Evolutionary conservation across 2,113 vertebrate genomes (phyloP), one percentile per base, ranked within the genome.

Genomic region (Chroicocephalus ridibundus): DNA sequence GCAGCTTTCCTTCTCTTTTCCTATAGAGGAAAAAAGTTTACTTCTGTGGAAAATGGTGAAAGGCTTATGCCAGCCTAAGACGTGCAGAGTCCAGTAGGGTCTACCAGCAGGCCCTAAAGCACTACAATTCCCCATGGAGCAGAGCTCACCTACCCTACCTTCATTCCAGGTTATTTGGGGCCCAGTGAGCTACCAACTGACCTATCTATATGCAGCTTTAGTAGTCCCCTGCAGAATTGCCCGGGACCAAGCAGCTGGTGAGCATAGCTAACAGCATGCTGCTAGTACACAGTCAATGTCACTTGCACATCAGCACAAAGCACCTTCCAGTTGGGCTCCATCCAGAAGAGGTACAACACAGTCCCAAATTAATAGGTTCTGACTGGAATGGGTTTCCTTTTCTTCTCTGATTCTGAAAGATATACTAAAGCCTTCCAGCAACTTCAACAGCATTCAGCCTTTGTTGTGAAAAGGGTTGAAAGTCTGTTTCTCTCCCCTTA

Each of bases 41-140:
- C 40, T 64, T 89, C 38, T 27, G 20, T 52, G 40, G 49, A 27
- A 68, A 42, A 3, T 5, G 7, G 8, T 31, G 40, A 34, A 60
- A 57, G 17, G 15, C 7, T 60, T 42, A 10, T 2, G 7, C 20
- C 15, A 82, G 34, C 17, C 21, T 31, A 12, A 46, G 57, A 38
- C 6, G 4, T 14, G 16, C 22, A 51, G 47, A 26, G 22, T 29
- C 61, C 62, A 15, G 1, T 2, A 15, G 27, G 8, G 10, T 26
- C 38, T 55, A 0, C 27, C 40, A 54, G 24, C 27, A 55, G 20
- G 44, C 29, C 6, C 29, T 36, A 14, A 10, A 29, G 34, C 6
- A 1, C 32, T 38, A 0, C 20, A 9, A 1, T 65, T 60, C 21
- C 38, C 21, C 12, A 49, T 1, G 4, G 22, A 55, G 12, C 68